Percentiles rank a stretch among this genome's conserved stretches.
Conservation (phyloP, 2,888 invertebrate species). For the Thymelicus sylvestris region DNA sequence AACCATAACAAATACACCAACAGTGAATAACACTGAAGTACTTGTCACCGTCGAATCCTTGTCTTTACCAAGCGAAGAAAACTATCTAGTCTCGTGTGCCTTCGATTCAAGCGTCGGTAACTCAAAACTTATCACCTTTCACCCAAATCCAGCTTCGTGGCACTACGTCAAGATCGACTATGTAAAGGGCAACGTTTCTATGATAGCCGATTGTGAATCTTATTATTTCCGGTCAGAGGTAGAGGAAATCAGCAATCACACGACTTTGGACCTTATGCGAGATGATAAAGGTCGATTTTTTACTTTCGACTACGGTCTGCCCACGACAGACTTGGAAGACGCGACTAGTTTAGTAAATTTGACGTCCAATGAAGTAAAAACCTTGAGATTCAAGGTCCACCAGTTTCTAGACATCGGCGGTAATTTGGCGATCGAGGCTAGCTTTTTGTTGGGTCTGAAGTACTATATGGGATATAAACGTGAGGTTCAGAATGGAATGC, state of each 20-base stretch:
- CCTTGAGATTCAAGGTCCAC: conserved; percentile 88
- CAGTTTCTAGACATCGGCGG: conserved; percentile 92
- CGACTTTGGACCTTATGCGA: conserved; percentile 70
- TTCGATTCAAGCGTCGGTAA: conserved; percentile 75
- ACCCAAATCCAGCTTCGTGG: conserved; percentile 84
- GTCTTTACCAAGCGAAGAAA: conserved; percentile 80
- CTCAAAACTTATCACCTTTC: conserved; percentile 72
- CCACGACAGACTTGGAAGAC: conserved; percentile 86
- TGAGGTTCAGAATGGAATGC: conserved; percentile 54
- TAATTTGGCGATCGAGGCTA: conserved; percentile 89
- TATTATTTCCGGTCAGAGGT: conserved; percentile 54
- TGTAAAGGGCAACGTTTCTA: conserved; percentile 54
- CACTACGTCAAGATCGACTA: conserved; percentile 80
- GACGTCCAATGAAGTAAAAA: conserved; percentile 86
- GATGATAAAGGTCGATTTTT: conserved; percentile 90
- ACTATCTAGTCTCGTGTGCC: conserved; percentile 73
- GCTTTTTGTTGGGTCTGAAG: conserved; percentile 86
- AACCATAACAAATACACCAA: conserved; percentile 67
- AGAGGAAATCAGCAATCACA: conserved; percentile 61
- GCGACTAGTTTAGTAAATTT: conserved; percentile 88
- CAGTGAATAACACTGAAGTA: conserved; percentile 51
- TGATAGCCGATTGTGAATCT: conserved; percentile 68
- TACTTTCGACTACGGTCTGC: conserved; percentile 89
- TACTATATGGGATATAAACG: conserved; percentile 78
- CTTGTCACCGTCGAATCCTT: conserved; percentile 79